phyloP scores from a whole-genome alignment of 2,113 vertebrate species.

The Parotia lawesii region DNA sequence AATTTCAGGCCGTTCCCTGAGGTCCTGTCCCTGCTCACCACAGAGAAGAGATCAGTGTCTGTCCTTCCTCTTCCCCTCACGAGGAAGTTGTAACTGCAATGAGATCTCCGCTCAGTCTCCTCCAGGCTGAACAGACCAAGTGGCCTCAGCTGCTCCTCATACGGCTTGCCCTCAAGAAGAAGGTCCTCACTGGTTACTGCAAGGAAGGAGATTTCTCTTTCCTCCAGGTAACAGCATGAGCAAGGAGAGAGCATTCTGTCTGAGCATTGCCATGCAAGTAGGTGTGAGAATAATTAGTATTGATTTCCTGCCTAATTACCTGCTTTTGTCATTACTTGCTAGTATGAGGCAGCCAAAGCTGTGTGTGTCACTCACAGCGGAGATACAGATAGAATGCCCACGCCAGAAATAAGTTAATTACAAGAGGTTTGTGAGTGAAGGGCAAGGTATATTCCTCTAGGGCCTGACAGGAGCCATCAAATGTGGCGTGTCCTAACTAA shows the following conservation, averaged over 20 bases:
- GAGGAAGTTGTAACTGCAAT: accelerated
- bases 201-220: background rate
- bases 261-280: accelerated
- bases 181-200: background rate
- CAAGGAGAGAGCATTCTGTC: background rate
- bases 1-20: accelerated
- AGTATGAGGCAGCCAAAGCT: background rate
- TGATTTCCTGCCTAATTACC: background rate
- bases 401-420: background rate
- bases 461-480: too few relatives aligned
- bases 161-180: accelerated
- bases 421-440: background rate
- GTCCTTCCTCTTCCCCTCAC: accelerated
- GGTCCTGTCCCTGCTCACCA: too few relatives aligned
- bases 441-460: background rate
- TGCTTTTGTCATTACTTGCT: background rate
- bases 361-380: accelerated
- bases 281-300: background rate
- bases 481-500: background rate
- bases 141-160: accelerated
- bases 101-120: background rate
- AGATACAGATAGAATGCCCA: accelerated
- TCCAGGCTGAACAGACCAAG: accelerated
- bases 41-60: background rate
- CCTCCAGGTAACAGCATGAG: too few relatives aligned